Evolutionary conservation across 2,797 vertebrate genomes (phyloP).

Genomic region (Octomys mimax): DNA sequence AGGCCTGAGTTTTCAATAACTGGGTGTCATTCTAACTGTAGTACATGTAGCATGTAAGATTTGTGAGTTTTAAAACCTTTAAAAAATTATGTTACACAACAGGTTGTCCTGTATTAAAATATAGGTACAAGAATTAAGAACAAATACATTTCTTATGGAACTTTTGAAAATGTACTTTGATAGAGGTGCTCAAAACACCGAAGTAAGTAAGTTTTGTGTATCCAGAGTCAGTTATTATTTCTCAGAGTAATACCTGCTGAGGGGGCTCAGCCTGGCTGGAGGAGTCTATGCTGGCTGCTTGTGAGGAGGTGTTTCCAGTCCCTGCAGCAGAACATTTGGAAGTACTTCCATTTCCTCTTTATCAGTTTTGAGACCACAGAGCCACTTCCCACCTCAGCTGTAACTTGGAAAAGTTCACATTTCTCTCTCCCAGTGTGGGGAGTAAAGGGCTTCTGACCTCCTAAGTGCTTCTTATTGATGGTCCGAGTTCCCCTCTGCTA

Average conservation of each 20-base stretch:
- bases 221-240: background rate
- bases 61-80: background rate
- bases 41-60: background rate
- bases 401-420: background rate
- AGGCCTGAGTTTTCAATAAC: background rate
- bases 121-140: background rate
- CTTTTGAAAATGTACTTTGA: background rate
- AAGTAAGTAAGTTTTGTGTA: background rate
- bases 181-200: background rate
- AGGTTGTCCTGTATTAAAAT: background rate
- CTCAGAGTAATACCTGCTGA: background rate
- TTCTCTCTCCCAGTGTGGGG: background rate
- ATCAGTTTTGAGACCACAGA: background rate
- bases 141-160: background rate
- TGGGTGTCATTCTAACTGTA: background rate
- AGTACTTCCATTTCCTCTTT: background rate
- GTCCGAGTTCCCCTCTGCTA: background rate
- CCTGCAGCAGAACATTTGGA: background rate
- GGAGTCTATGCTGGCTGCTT: too few species aligned
- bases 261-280: background rate
- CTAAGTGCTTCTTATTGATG: background rate
- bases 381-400: background rate
- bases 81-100: background rate
- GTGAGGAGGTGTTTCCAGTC: fast-evolving
- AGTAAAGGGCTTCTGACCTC: background rate